phyloP scores from a whole-genome alignment of 2,113 vertebrate species.

The Colinus virginianus region DNA sequence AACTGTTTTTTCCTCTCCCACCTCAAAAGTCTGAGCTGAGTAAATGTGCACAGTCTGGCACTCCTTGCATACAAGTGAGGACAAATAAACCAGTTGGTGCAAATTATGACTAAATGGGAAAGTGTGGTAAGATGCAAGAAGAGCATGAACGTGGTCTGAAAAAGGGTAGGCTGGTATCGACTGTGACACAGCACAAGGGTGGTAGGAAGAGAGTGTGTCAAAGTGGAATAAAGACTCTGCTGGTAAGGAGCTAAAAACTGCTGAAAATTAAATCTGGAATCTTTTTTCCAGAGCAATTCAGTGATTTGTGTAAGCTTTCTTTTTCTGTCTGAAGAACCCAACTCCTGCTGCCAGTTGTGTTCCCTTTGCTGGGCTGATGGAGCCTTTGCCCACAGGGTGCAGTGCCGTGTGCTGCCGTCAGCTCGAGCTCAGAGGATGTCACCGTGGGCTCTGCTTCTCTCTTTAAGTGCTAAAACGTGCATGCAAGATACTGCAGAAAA shows the following conservation, averaged over 20 bases:
- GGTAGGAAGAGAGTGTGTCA: neutral
- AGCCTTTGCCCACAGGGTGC: neutral
- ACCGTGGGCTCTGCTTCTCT: neutral
- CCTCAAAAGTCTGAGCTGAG: neutral
- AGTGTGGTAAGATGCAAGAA: neutral
- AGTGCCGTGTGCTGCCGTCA: neutral
- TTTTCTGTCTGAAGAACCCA: neutral
- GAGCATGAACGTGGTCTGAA: neutral
- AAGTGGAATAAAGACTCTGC: neutral
- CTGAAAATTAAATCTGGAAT: neutral
- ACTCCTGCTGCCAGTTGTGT: neutral
- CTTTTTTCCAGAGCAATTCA: neutral
- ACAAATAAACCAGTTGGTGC: neutral
- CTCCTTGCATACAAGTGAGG: neutral
- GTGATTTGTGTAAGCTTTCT: neutral
- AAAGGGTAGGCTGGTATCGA: neutral
- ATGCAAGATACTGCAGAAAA: neutral
- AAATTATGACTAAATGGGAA: neutral
- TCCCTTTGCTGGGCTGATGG: fast-evolving
- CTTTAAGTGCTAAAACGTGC: neutral
- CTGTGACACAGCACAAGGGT: neutral
- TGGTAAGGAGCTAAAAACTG: neutral
- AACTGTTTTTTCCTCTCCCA: neutral
- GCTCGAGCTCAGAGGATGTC: neutral
- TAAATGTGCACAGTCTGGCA: neutral